These are phyloP conservation scores for Sarcophaga peregrina DNA, from an alignment of 1,140 invertebrate genomes.

Conservation along the genomic window DNA sequence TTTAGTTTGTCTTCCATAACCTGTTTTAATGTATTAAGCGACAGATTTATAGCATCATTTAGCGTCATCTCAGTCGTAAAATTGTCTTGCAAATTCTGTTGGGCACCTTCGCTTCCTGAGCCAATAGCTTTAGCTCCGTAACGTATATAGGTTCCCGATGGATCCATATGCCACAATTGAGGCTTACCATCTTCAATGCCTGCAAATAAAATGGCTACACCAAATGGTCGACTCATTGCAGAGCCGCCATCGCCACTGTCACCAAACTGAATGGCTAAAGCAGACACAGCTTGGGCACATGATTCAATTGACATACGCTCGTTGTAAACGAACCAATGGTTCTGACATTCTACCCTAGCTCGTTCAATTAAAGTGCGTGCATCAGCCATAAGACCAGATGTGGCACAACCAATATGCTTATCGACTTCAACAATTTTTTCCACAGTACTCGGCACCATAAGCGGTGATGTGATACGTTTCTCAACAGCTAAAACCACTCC, in stretches of 20 bases:
- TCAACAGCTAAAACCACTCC: conserved; percentile 96
- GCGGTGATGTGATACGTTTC: conserved; percentile 94
- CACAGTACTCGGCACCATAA: conserved; percentile 96
- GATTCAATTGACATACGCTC: conserved; percentile 97
- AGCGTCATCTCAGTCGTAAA: conserved; percentile 87
- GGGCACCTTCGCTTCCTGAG: conserved; percentile 98
- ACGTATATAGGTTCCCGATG: conserved; percentile 96
- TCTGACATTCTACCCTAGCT: conserved; percentile 95
- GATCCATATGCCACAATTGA: conserved; percentile 97
- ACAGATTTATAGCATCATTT: conserved; percentile 92
- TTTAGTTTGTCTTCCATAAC: conserved; percentile 99
- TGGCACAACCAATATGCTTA: conserved; percentile 96
- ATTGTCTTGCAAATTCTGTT: conserved; percentile 90
- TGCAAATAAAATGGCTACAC: conserved; percentile 94
- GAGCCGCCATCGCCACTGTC: conserved; percentile 93
- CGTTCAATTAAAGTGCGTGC: conserved; percentile 92
- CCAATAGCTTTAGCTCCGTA: conserved; percentile 99
- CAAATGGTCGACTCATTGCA: conserved; percentile 99
- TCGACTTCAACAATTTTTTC: conserved; percentile 98
- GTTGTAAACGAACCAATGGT: conserved; percentile 98
- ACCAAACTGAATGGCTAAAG: conserved; percentile 98
- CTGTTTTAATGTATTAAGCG: conserved; percentile 96
- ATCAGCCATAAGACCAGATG: conserved; percentile 98
- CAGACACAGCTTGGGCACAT: conserved; percentile 97
- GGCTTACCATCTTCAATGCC: conserved; percentile 87